phyloP scores from a whole-genome alignment of 2,113 vertebrate species.

The Ovibos moschatus region DNA sequence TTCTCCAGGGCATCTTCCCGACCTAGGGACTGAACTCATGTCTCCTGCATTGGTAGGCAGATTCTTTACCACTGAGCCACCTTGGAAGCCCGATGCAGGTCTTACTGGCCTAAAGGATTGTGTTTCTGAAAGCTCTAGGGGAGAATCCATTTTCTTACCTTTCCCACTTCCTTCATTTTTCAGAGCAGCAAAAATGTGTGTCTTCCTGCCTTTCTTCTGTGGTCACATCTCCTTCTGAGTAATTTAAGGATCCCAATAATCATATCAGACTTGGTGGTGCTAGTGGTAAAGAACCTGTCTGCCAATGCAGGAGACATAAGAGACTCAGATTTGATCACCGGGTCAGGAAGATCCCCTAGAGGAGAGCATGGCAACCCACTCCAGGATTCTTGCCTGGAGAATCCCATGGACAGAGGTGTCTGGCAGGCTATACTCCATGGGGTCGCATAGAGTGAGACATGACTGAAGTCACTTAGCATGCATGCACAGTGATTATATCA shows the following conservation, averaged over 20 bases:
- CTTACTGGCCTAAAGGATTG: neutral
- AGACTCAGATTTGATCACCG: neutral
- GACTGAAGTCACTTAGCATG: neutral
- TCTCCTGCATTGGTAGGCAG: neutral
- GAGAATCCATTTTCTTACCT: neutral
- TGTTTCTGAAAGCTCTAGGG: neutral
- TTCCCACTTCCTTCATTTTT: neutral
- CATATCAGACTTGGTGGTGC: neutral
- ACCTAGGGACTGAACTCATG: neutral
- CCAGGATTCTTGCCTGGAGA: neutral
- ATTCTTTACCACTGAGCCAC: neutral
- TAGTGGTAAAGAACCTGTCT: neutral
- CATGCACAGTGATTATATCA: neutral
- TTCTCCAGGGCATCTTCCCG: neutral
- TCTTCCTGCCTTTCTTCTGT: neutral
- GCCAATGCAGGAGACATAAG: neutral
- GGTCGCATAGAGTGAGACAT: neutral
- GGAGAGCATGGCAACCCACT: neutral
- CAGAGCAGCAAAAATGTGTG: neutral
- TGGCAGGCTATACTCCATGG: neutral
- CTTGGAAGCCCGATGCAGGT: accelerated
- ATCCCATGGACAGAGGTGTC: neutral
- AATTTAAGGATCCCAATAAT: neutral
- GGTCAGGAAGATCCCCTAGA: accelerated
- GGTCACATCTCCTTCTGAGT: neutral